Conservation (phyloP, 2,113 vertebrate genomes). For the Machaerirhynchus nigripectus region DNA sequence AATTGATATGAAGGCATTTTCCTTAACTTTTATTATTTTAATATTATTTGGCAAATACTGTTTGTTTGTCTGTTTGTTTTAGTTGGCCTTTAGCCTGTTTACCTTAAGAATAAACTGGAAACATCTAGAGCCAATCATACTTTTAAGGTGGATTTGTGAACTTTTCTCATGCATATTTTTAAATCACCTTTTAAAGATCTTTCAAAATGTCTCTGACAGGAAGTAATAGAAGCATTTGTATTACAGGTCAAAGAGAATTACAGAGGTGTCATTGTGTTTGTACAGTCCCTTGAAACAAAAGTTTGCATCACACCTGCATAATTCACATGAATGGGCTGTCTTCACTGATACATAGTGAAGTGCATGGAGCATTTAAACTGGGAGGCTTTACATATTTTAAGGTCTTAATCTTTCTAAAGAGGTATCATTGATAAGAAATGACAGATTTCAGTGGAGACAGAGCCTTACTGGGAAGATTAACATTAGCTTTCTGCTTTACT, state of each 20-base stretch:
- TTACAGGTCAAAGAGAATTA: not conserved
- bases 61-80: not conserved
- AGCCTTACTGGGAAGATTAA: not conserved
- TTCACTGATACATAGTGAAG: not conserved
- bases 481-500: not conserved
- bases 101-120: not conserved
- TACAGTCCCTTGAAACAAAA: not conserved
- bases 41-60: not conserved
- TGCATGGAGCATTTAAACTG: not conserved
- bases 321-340: not conserved
- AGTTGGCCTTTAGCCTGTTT: not conserved
- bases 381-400: not conserved
- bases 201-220: not conserved
- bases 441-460: constrained; percentile 14
- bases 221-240: not conserved
- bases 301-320: not conserved
- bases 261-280: not conserved
- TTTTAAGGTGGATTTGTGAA: not conserved
- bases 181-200: not conserved
- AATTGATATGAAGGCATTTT: not conserved
- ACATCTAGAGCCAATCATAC: not conserved
- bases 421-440: constrained; percentile 1
- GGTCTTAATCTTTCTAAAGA: constrained; percentile 25
- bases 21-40: not conserved
- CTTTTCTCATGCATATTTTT: not conserved